phyloP scores from a whole-genome alignment of 2,888 invertebrate genomes.

The Hydriomena furcata region DNA sequence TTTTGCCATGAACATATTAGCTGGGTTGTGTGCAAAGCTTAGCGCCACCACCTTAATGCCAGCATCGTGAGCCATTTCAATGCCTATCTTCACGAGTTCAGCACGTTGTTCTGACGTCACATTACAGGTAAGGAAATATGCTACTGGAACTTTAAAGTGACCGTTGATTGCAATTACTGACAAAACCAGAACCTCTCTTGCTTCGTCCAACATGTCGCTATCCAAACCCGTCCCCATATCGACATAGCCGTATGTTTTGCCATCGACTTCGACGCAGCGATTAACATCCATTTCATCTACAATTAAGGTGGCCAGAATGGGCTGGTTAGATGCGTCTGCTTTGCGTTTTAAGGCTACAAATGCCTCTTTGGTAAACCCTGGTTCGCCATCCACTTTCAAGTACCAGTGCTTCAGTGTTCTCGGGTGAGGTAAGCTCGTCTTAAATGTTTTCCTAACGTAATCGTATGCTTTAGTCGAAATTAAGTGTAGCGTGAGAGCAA shows the following conservation, averaged over 20 bases:
- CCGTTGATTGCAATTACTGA: slow-evolving; percentile 15
- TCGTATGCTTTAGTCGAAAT: slow-evolving; percentile 31
- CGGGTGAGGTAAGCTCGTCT: slow-evolving; percentile 35
- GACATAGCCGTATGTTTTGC: slow-evolving; percentile 12
- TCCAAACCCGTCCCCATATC: slow-evolving; percentile 16
- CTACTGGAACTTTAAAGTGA: slow-evolving; percentile 19
- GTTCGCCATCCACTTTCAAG: slow-evolving; percentile 19
- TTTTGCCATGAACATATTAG: neutral
- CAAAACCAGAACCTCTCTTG: slow-evolving; percentile 6
- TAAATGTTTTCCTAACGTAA: slow-evolving; percentile 27
- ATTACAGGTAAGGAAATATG: slow-evolving; percentile 14
- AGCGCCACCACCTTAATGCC: slow-evolving; percentile 18
- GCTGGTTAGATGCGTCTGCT: slow-evolving; percentile 12
- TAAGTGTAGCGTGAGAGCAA: slow-evolving; percentile 35
- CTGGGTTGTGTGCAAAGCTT: neutral
- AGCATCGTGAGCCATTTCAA: slow-evolving; percentile 19
- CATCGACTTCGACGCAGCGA: slow-evolving; percentile 13
- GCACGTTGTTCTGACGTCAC: slow-evolving; percentile 12
- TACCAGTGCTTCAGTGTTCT: slow-evolving; percentile 32
- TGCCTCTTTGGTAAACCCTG: slow-evolving; percentile 34
- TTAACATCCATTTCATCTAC: slow-evolving; percentile 26
- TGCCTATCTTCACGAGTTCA: slow-evolving; percentile 13
- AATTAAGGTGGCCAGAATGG: slow-evolving; percentile 22
- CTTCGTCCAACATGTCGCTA: slow-evolving; percentile 4
- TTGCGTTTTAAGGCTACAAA: slow-evolving; percentile 28